These are phyloP conservation scores for Tortricodes alternella DNA, from an alignment of 2,888 invertebrate species.

Conservation along the genomic window DNA sequence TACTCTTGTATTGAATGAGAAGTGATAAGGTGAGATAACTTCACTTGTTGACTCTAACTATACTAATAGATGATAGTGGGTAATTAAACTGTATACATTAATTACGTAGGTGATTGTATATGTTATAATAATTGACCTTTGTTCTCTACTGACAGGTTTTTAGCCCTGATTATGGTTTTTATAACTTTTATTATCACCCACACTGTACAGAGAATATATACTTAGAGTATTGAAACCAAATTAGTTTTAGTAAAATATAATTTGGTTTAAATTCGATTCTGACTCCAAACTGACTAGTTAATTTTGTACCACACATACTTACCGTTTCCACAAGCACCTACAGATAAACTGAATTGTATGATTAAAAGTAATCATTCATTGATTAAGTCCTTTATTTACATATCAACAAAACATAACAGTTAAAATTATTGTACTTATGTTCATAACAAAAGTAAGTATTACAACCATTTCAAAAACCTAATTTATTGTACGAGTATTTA, in stretches of 20 bases:
- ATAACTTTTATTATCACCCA: too few relatives aligned
- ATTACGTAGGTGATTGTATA: constrained; percentile 10
- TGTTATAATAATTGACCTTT: background rate
- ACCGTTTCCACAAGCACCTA: background rate
- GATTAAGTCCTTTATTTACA: constrained; percentile 1
- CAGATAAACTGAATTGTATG: background rate
- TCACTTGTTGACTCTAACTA: constrained; percentile 31
- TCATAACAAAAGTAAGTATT: background rate
- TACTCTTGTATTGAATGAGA: constrained; percentile 33
- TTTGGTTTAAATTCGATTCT: too few relatives aligned
- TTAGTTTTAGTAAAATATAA: too few relatives aligned
- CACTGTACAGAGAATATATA: too few relatives aligned
- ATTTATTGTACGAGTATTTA: too few relatives aligned
- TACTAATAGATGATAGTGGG: constrained; percentile 5
- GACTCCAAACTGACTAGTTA: too few relatives aligned
- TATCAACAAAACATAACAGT: background rate
- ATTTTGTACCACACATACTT: too few relatives aligned
- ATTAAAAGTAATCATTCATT: background rate
- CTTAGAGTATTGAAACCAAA: too few relatives aligned
- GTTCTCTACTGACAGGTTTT: background rate
- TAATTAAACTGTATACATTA: constrained; percentile 14
- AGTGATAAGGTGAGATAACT: constrained; percentile 43
- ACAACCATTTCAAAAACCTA: background rate
- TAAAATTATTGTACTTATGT: constrained; percentile 3
- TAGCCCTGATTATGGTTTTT: background rate